Evolutionary conservation across 2,113 vertebrate genomes (phyloP).

Genomic region (Barnardius zonarius): DNA sequence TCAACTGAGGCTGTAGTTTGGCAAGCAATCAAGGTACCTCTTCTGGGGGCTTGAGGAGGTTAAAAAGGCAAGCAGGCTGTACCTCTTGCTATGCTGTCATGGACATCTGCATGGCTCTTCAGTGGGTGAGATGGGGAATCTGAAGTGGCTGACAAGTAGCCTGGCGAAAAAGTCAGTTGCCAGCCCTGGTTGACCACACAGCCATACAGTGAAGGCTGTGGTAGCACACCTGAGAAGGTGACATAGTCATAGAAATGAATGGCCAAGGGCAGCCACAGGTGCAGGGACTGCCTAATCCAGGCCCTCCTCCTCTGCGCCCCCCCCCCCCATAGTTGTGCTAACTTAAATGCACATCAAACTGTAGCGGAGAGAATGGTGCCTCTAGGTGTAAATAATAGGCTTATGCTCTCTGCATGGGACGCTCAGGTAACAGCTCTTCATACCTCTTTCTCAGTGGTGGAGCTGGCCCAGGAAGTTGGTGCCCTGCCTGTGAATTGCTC

Average conservation of each 20-base stretch:
- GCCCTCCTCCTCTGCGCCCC: not conserved
- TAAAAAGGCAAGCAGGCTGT: not conserved
- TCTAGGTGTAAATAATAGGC: slow-evolving; percentile 44
- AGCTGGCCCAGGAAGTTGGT: slow-evolving; percentile 11
- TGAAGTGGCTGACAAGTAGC: not conserved
- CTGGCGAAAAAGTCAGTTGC: not conserved
- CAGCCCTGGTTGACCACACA: not conserved
- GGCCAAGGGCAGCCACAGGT: not conserved
- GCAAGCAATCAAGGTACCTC: not conserved
- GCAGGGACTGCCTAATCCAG: not conserved
- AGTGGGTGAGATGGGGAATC: not conserved
- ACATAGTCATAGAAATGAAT: not conserved
- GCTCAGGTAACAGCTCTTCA: not conserved
- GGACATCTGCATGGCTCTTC: not conserved
- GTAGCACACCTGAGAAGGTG: not conserved
- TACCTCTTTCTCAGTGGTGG: slow-evolving; percentile 13
- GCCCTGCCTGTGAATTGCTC: not conserved
- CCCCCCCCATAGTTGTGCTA: not conserved
- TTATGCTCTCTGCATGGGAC: slow-evolving; percentile 8
- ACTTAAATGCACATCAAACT: not conserved
- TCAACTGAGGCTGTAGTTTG: not conserved
- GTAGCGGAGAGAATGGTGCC: not conserved
- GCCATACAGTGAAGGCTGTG: fast-evolving
- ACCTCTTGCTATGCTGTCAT: not conserved
- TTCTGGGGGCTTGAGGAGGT: not conserved